phyloP scores from a whole-genome alignment of 1,140 invertebrate species.

The Cephus cinctus region DNA sequence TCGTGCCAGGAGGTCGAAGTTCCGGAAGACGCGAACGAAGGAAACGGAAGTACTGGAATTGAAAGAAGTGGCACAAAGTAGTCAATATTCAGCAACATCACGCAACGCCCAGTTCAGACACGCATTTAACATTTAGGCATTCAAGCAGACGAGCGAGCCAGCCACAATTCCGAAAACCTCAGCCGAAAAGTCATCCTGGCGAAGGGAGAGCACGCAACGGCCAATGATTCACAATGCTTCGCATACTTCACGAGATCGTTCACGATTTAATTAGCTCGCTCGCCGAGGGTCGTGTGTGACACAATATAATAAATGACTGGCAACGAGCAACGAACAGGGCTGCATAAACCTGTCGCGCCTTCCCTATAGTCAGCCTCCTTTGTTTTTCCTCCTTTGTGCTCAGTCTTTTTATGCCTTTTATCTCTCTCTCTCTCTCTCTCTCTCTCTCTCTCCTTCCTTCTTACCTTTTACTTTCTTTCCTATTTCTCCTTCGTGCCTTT shows the following conservation, averaged over 20 bases:
- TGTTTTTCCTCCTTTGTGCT: slow-evolving; percentile 20
- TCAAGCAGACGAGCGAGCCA: no score
- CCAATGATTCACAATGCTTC: background rate
- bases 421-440: slow-evolving; percentile 4
- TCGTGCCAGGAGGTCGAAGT: no score
- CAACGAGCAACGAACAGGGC: slow-evolving; percentile 8
- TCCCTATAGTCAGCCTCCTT: background rate
- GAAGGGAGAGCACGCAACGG: background rate
- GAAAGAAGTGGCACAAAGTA: no score
- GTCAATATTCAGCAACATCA: no score
- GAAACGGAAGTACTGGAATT: no score
- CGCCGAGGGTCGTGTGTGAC: slow-evolving; percentile 6
- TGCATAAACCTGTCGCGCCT: slow-evolving; percentile 13
- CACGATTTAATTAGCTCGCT: slow-evolving; percentile 16
- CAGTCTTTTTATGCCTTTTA: slow-evolving; percentile 5
- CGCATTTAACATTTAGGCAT: no score
- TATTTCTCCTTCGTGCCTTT: no score
- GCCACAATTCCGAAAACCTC: no score
- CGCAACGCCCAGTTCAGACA: no score
- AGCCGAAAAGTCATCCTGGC: no score
- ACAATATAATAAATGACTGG: slow-evolving; percentile 17
- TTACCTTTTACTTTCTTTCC: background rate
- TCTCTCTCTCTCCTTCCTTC: background rate
- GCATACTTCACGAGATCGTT: slow-evolving; percentile 3
- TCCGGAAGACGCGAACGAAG: no score